A percentile compares a stretch with the other conserved stretches of the same genome.
These are phyloP conservation scores for Sinotaia quadrata DNA, from an alignment of 2,888 invertebrate species.

Conservation along the genomic window DNA sequence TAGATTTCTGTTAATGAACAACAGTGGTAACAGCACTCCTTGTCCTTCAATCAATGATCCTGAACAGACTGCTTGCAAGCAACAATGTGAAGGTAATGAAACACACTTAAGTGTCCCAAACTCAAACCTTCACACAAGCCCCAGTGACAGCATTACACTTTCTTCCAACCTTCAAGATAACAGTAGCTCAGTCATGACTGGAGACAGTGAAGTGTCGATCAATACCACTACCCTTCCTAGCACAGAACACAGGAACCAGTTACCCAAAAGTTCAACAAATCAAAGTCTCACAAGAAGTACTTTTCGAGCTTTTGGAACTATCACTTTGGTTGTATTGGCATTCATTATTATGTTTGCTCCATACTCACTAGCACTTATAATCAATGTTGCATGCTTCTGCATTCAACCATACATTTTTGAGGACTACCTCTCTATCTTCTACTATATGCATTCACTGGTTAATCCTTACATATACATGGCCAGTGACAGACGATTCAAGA, in stretches of 20 bases:
- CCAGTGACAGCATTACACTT: background rate
- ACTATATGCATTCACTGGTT: conserved; percentile 51
- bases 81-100: background rate
- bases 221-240: background rate
- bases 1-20: conserved; percentile 16
- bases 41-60: too few species aligned
- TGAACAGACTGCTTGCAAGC: too few species aligned
- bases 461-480: conserved; percentile 53
- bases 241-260: too few species aligned
- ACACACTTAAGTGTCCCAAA: background rate
- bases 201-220: background rate
- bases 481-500: conserved; percentile 49
- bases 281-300: background rate
- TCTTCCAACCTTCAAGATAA: background rate
- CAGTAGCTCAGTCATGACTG: background rate
- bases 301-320: conserved; percentile 46
- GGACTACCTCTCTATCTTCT: conserved; percentile 46
- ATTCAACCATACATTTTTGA: conserved; percentile 48
- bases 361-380: conserved; percentile 43
- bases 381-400: conserved; percentile 47
- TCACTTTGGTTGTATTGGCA: conserved; percentile 45
- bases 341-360: conserved; percentile 54
- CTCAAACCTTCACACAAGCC: background rate
- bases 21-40: conserved; percentile 19
- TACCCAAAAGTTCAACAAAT: too few species aligned